Percentiles rank a stretch among this genome's conserved stretches.
Conservation (phyloP, 2,113 vertebrate genomes). For the Micromys minutus region DNA sequence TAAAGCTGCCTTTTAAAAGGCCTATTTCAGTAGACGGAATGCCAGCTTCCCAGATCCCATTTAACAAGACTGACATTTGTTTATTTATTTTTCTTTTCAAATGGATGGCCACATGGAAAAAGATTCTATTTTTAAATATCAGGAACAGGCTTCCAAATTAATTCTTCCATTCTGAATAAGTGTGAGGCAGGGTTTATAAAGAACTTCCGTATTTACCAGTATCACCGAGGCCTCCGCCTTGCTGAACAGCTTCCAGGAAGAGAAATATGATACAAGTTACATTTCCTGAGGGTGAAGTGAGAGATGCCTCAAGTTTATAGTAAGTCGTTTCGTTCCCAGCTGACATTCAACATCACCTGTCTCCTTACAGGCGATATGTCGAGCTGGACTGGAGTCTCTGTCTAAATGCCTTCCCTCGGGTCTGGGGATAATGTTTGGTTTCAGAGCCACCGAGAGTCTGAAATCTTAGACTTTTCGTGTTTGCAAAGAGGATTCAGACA, state of each 20-base stretch:
- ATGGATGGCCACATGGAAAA: slow-evolving; percentile 84
- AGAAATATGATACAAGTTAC: slow-evolving; percentile 89
- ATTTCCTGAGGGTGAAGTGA: slow-evolving; percentile 93
- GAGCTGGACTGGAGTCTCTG: slow-evolving; percentile 84
- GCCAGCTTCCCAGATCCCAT: slow-evolving; percentile 81
- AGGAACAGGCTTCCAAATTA: slow-evolving; percentile 81
- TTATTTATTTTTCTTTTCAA: slow-evolving; percentile 86
- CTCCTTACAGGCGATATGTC: slow-evolving; percentile 89
- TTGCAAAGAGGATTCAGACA: slow-evolving; percentile 81
- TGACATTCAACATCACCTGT: slow-evolving; percentile 96
- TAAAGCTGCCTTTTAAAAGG: slow-evolving; percentile 49
- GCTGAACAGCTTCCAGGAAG: slow-evolving; percentile 91
- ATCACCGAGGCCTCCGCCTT: slow-evolving; percentile 87
- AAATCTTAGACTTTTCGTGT: slow-evolving; percentile 82
- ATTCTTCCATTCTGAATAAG: slow-evolving; percentile 87
- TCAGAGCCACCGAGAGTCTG: slow-evolving; percentile 70
- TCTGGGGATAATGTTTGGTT: slow-evolving; percentile 81
- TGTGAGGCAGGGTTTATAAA: slow-evolving; percentile 83
- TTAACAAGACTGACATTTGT: slow-evolving; percentile 85
- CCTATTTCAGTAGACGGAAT: slow-evolving; percentile 83
- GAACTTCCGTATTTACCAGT: slow-evolving; percentile 91
- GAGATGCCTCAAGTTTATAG: slow-evolving; percentile 92
- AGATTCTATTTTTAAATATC: slow-evolving; percentile 85
- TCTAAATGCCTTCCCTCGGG: slow-evolving; percentile 80
- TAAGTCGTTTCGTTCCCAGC: slow-evolving; percentile 90